phyloP scores from a whole-genome alignment of 1,140 invertebrate genomes.

The Drosophila biarmipes region DNA sequence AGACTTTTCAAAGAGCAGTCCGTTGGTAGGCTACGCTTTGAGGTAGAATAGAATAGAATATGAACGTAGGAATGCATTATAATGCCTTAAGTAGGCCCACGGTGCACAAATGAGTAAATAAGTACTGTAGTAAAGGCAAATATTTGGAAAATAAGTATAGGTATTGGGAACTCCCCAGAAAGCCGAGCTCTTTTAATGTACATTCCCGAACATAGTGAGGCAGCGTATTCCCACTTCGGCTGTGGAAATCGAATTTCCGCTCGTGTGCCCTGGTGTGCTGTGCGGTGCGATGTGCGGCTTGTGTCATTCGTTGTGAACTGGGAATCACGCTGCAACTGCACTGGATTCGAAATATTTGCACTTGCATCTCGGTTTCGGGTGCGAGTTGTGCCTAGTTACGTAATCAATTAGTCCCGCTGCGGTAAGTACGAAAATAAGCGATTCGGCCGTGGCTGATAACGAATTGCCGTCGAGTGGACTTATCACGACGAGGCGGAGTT shows the following conservation, averaged over 20 bases:
- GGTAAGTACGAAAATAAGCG: conserved; percentile 10
- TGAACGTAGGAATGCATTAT: too few species aligned
- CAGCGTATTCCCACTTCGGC: conserved; percentile 8
- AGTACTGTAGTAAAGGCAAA: too few species aligned
- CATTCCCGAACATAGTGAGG: too few species aligned
- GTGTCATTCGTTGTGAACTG: conserved; percentile 24
- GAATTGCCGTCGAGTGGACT: background rate
- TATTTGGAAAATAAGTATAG: too few species aligned
- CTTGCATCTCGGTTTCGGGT: conserved; percentile 15
- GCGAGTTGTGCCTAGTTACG: conserved; percentile 4
- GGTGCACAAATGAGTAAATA: too few species aligned
- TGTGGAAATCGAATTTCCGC: background rate
- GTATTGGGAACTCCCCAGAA: too few species aligned
- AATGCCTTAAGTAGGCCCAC: too few species aligned
- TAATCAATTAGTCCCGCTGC: conserved; percentile 9
- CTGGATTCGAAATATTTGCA: conserved; percentile 25
- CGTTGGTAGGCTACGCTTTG: too few species aligned
- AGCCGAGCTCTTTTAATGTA: too few species aligned
- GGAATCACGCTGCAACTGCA: conserved; percentile 38
- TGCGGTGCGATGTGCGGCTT: conserved; percentile 14
- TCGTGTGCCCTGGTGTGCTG: background rate
- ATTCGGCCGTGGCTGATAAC: background rate
- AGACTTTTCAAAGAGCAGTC: background rate
- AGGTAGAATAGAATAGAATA: too few species aligned
- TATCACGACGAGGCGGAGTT: too few species aligned